These are phyloP conservation scores for Chauna torquata DNA, from an alignment of 2,113 vertebrate genomes.

Conservation along the genomic window DNA sequence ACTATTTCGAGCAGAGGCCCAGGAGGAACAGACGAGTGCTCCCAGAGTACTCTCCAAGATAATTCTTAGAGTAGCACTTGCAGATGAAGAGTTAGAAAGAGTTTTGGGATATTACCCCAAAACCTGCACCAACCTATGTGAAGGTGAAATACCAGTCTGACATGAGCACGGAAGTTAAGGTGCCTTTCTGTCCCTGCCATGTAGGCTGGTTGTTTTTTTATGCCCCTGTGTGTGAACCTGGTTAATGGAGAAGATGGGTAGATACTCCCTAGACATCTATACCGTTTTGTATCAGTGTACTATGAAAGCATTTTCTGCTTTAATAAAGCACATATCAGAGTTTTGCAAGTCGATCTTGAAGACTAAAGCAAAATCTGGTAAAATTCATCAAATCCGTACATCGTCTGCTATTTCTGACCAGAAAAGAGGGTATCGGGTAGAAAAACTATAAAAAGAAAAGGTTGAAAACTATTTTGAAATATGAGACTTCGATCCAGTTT, in stretches of 20 bases:
- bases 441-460: background rate
- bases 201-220: background rate
- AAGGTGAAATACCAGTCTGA: background rate
- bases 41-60: background rate
- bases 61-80: background rate
- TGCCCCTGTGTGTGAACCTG: background rate
- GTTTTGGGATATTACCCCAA: background rate
- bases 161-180: fast-evolving
- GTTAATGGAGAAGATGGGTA: background rate
- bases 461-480: background rate
- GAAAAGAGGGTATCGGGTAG: background rate
- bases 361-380: background rate
- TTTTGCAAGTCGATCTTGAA: background rate
- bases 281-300: background rate
- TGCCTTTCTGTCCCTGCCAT: background rate
- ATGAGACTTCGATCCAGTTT: background rate
- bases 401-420: background rate
- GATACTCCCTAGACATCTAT: background rate
- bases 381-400: background rate
- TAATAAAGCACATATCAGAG: background rate
- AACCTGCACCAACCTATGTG: background rate
- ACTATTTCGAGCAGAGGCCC: background rate
- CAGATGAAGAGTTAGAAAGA: background rate
- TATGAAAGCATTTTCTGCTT: background rate
- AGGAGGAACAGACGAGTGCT: background rate